phyloP scores from a whole-genome alignment of 2,888 invertebrate genomes.

The Ormyrus rosae region DNA sequence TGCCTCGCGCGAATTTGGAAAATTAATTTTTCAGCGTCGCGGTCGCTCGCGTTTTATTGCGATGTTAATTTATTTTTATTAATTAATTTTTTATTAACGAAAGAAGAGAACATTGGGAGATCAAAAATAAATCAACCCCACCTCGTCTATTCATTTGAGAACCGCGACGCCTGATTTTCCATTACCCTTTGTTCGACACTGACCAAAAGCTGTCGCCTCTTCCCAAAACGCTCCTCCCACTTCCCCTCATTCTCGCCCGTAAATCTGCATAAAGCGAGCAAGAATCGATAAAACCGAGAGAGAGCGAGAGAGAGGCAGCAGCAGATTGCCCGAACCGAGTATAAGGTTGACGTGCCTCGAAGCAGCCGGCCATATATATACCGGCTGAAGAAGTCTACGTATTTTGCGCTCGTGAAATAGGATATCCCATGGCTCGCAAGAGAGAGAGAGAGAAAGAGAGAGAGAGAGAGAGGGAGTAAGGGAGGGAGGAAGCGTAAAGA shows the following conservation, averaged over 20 bases:
- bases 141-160: too few species aligned
- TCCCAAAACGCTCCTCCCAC: not conserved
- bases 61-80: too few species aligned
- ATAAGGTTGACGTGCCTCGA: too few species aligned
- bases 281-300: constrained; percentile 23
- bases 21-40: too few species aligned
- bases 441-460: not conserved
- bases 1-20: too few species aligned
- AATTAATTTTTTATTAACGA: too few species aligned
- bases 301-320: not conserved
- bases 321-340: not conserved
- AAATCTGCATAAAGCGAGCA: constrained; percentile 20
- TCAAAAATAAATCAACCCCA: too few species aligned
- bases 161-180: too few species aligned
- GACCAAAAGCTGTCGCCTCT: constrained; percentile 7
- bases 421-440: not conserved
- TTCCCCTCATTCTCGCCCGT: not conserved
- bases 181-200: not conserved
- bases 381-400: not conserved
- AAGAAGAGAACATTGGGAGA: too few species aligned
- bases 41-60: too few species aligned
- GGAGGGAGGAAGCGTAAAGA: constrained; percentile 54
- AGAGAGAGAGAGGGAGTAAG: constrained; percentile 7
- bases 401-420: constrained; percentile 35
- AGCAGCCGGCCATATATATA: not conserved